These are phyloP conservation scores for Uromys caudimaculatus DNA, from an alignment of 2,797 vertebrate genomes.

Conservation along the genomic window DNA sequence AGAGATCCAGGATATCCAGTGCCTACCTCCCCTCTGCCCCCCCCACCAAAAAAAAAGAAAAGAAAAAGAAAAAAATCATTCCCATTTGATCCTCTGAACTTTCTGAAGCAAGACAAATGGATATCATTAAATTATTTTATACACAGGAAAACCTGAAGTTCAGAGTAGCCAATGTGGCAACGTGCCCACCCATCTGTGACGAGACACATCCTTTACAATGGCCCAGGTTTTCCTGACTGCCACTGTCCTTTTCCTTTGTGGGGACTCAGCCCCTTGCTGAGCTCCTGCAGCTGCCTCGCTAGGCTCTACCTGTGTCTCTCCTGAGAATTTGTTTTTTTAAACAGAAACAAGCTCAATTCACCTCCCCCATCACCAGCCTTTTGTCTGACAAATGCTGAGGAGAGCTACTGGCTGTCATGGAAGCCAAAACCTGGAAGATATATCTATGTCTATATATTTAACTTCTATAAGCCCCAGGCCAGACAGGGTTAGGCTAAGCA, in stretches of 20 bases:
- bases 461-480: neutral
- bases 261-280: neutral
- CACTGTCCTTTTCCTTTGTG: neutral
- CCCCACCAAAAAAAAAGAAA: neutral
- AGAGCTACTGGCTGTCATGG: neutral
- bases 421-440: slow-evolving; percentile 36
- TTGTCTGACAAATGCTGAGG: neutral
- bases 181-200: neutral
- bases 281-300: neutral
- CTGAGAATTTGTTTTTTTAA: neutral
- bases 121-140: neutral
- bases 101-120: neutral
- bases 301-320: neutral
- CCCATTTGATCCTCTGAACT: neutral
- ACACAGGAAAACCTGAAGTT: neutral
- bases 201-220: too few species aligned
- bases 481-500: neutral
- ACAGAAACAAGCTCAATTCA: neutral
- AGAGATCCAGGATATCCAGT: neutral
- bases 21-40: too few species aligned
- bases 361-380: neutral
- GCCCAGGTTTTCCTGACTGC: neutral
- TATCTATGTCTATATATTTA: neutral
- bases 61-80: neutral
- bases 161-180: neutral